These are phyloP conservation scores for Cairina moschata DNA, from an alignment of 2,113 vertebrate genomes.

Conservation along the genomic window DNA sequence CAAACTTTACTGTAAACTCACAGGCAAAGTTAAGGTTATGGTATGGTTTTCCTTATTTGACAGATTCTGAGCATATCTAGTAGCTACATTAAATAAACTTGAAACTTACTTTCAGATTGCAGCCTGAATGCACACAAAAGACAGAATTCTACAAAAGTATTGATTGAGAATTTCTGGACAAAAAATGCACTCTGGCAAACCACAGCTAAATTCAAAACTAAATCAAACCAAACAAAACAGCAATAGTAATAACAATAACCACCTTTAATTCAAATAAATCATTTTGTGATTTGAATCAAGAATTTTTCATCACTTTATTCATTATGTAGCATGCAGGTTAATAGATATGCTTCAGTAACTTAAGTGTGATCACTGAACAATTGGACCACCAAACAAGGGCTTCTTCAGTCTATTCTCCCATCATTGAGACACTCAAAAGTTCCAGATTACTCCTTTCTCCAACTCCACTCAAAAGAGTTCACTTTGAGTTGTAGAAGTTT, in stretches of 20 bases:
- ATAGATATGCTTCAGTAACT: constrained; percentile 45
- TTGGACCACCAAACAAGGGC: constrained; percentile 51
- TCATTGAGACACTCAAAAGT: constrained; percentile 47
- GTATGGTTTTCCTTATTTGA: background rate
- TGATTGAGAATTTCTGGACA: constrained; percentile 36
- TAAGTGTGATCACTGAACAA: constrained; percentile 31
- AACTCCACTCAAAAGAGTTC: constrained; percentile 40
- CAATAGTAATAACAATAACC: background rate
- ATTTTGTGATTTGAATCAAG: constrained; percentile 38
- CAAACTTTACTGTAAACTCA: background rate
- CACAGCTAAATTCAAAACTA: background rate
- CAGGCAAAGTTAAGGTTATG: background rate
- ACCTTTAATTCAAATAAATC: constrained; percentile 11
- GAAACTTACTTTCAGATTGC: constrained; percentile 1
- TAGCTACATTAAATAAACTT: background rate
- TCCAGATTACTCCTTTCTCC: constrained; percentile 63
- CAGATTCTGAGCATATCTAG: background rate
- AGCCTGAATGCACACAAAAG: background rate
- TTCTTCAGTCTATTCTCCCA: constrained; percentile 23
- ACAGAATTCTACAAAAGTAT: background rate
- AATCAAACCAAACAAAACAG: background rate
- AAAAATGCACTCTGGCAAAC: background rate
- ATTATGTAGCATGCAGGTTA: constrained; percentile 34
- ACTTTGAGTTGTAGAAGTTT: constrained; percentile 35
- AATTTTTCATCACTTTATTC: constrained; percentile 48